Percentiles rank a stretch among this genome's conserved stretches.
Conservation (phyloP, 1,140 invertebrate species). For the Papilio machaon region DNA sequence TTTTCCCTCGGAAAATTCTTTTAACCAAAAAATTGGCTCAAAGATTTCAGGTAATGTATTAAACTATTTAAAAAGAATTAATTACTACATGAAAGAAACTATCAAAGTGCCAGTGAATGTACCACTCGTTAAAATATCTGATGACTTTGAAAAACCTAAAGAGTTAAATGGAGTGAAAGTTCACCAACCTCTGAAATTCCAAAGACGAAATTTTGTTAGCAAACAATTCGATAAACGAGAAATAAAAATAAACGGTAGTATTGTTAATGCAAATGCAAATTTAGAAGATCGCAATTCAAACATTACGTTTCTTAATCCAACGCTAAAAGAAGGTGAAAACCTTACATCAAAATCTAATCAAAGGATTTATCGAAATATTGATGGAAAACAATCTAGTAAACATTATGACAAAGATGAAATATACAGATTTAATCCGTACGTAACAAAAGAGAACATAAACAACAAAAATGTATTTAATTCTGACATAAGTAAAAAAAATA, state of each 20-base stretch:
- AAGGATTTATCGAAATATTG: conserved; percentile 57
- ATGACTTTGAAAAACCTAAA: conserved; percentile 69
- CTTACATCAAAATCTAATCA: conserved; percentile 44
- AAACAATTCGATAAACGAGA: conserved; percentile 55
- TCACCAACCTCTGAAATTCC: conserved; percentile 54
- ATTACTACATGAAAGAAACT: conserved; percentile 56
- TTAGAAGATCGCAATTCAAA: conserved; percentile 58
- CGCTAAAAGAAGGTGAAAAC: conserved; percentile 55
- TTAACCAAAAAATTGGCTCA: conserved; percentile 69
- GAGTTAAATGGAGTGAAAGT: conserved; percentile 63
- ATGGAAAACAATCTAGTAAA: conserved; percentile 42
- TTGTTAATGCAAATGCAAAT: conserved; percentile 65
- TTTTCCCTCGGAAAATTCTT: conserved; percentile 57
- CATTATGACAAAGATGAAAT: conserved; percentile 37
- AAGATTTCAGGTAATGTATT: conserved; percentile 70
- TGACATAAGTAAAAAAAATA: conserved; percentile 45
- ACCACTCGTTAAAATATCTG: conserved; percentile 62
- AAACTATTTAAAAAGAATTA: conserved; percentile 70
- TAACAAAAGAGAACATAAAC: conserved; percentile 18
- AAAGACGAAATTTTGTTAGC: conserved; percentile 55
- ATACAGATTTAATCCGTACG: neutral
- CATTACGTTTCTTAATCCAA: neutral
- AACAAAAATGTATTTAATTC: conserved; percentile 11
- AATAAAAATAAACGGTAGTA: conserved; percentile 63
- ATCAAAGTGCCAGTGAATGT: conserved; percentile 61